Percentiles rank a stretch among this genome's conserved stretches.
Conservation (phyloP, 2,888 invertebrate species). For the Acanthoscelides obtectus region DNA sequence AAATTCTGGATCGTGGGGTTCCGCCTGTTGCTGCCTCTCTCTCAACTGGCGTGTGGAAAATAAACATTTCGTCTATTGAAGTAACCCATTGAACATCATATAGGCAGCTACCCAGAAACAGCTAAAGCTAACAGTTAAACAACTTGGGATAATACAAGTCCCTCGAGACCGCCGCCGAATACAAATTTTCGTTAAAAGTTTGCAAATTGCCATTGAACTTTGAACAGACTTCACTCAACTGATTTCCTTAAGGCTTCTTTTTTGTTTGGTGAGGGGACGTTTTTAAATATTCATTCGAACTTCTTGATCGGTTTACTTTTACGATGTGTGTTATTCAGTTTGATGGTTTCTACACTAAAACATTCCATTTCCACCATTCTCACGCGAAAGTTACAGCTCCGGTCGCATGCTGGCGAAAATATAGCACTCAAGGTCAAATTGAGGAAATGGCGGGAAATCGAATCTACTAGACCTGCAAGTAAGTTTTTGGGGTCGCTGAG, state of each 20-base stretch:
- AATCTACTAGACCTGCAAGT: too few relatives aligned
- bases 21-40: too few relatives aligned
- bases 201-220: constrained; percentile 36
- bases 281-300: constrained; percentile 9
- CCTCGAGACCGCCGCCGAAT: constrained; percentile 39
- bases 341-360: neutral
- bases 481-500: too few relatives aligned
- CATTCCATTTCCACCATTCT: neutral
- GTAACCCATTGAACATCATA: constrained; percentile 19
- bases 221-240: constrained; percentile 31
- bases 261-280: constrained; percentile 28
- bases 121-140: constrained; percentile 30
- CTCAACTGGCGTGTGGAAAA: too few relatives aligned
- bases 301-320: neutral
- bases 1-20: too few relatives aligned
- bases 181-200: constrained; percentile 45
- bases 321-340: neutral
- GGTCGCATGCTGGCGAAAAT: too few relatives aligned
- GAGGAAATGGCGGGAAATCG: too few relatives aligned
- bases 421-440: too few relatives aligned
- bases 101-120: constrained; percentile 24
- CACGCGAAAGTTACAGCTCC: neutral
- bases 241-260: constrained; percentile 30
- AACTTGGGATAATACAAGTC: constrained; percentile 37
- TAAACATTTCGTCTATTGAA: too few relatives aligned